These are phyloP conservation scores for Anolis sagrei DNA, from an alignment of 2,113 vertebrate genomes.

Conservation along the genomic window DNA sequence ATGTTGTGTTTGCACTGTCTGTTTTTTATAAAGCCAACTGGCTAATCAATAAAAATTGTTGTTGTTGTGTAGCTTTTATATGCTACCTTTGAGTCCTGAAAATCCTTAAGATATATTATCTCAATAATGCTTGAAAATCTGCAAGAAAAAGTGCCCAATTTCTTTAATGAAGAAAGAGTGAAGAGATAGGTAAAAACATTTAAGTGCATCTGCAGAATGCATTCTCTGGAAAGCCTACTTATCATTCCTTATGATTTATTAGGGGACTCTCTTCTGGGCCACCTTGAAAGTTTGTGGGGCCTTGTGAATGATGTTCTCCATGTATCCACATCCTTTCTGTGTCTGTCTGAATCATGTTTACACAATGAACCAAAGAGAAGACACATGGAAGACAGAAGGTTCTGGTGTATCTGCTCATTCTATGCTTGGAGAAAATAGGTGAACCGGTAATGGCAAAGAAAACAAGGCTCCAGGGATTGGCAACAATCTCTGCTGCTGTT, in stretches of 20 bases:
- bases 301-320: too few species aligned
- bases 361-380: not conserved
- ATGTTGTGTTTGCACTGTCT: too few species aligned
- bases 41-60: too few species aligned
- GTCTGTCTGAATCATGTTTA: not conserved
- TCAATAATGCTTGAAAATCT: not conserved
- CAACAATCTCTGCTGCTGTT: not conserved
- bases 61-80: not conserved
- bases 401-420: not conserved
- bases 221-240: not conserved
- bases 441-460: not conserved
- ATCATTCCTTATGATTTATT: not conserved
- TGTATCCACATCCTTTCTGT: not conserved
- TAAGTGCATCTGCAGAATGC: not conserved
- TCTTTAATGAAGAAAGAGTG: not conserved
- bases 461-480: not conserved
- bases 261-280: not conserved
- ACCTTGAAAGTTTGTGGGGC: not conserved
- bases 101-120: not conserved
- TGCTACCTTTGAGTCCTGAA: not conserved
- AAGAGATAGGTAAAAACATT: too few species aligned
- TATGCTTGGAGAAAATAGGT: not conserved
- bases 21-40: too few species aligned
- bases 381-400: not conserved
- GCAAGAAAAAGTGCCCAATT: not conserved